phyloP scores from a whole-genome alignment of 2,797 vertebrate genomes.

The Macropus fuliginosus region DNA sequence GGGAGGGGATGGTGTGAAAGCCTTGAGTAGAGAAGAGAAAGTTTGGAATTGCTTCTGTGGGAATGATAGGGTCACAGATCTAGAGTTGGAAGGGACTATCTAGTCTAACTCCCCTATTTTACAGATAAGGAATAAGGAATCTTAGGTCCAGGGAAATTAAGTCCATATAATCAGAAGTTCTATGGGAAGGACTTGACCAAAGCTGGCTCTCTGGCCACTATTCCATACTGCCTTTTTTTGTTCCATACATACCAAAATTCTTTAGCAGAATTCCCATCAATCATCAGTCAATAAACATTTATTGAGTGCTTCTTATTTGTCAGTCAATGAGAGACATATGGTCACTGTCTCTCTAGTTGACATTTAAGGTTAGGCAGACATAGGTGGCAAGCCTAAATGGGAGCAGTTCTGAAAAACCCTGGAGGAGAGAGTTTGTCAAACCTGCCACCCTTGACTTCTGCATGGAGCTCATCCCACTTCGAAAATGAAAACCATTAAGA shows the following conservation, averaged over 20 bases:
- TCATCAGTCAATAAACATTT: no score
- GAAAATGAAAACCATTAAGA: neutral
- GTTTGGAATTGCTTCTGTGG: no score
- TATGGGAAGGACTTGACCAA: neutral
- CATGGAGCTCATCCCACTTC: neutral
- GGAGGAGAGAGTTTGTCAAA: neutral
- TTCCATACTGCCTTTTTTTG: neutral
- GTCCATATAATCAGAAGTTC: neutral
- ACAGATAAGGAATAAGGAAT: no score
- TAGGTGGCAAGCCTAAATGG: no score
- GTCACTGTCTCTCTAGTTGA: no score
- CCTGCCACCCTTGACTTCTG: neutral
- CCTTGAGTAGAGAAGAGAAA: neutral
- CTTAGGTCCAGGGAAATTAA: neutral
- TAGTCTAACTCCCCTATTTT: neutral
- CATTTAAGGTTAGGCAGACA: no score
- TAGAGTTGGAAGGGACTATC: neutral
- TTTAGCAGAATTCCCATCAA: no score
- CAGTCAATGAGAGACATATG: no score
- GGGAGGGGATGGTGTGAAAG: neutral
- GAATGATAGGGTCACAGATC: neutral
- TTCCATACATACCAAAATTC: neutral
- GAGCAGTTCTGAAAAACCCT: no score
- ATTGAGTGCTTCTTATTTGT: no score
- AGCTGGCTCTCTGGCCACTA: neutral